Evolutionary conservation across 1,140 invertebrate species (phyloP), one percentile per base, ranked within the genome.

Genomic region (Drosophila kanapiae): DNA sequence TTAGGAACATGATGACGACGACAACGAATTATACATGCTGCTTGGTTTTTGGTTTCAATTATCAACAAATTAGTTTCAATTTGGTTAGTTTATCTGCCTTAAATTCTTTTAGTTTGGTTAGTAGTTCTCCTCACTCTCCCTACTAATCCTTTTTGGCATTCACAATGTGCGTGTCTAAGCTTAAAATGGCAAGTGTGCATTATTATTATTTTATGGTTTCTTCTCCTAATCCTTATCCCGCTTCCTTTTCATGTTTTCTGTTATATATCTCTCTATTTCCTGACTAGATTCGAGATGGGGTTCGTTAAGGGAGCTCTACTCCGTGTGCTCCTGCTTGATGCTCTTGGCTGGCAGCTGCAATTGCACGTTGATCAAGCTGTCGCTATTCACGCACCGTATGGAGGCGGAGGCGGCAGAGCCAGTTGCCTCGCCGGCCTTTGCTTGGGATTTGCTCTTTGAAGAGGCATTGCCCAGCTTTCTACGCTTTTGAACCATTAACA

Each of bases 201-300:
- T 23, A 23, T 23, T 23, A 23, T 23, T 2, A 23, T 23, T 23
- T 23, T 23, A n/a, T n/a, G n/a, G n/a, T n/a, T n/a, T n/a, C n/a
- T n/a, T n/a, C n/a, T n/a, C n/a, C n/a, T n/a, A 23, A 23, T 23
- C 23, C 23, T 23, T 23, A 23, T 23, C 23, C 23, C 23, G 23
- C 3, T 23, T 23, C 23, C 23, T 23, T 23, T 59, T 63, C 31
- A 40, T 23, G 33, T 23, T 61, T 8, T 70, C 35, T 62, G 31
- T 31, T 31, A 27, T n/a, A 23, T 27, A 48, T 51, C 43, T 23
- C 27, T 54, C 6, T 6, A 4, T 49, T 27, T 61, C 76, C 35
- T 85, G 82, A 85, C 82, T 85, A 85, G 82, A 85, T 85, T 78
- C 45, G 68, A 67, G 63, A 80, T 78, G 59, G 60, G 43, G 49